A percentile compares a stretch with the other conserved stretches of the same genome.
phyloP scores from a whole-genome alignment of 2,888 invertebrate genomes.

The Scaptomyza parva region DNA sequence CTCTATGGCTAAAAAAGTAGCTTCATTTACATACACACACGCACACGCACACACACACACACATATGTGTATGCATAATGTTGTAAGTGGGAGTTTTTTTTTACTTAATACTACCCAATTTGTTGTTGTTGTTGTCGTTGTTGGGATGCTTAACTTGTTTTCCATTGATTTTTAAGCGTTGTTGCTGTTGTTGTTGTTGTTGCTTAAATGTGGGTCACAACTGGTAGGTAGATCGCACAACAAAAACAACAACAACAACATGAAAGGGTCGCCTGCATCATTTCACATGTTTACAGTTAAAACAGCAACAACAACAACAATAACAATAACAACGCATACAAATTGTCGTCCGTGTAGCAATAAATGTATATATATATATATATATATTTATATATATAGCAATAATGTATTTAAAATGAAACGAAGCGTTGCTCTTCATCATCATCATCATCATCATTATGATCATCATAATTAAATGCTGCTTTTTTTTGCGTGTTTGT shows the following conservation, averaged over 20 bases:
- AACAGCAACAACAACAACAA: constrained; percentile 31
- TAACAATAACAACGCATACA: constrained; percentile 32
- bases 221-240: constrained; percentile 55
- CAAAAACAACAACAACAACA: constrained; percentile 27
- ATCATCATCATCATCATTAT: constrained; percentile 18
- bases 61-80: constrained; percentile 64
- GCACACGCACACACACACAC: no score
- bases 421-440: constrained; percentile 53
- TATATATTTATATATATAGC: constrained; percentile 30
- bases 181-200: constrained; percentile 30
- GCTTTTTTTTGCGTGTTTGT: constrained; percentile 28
- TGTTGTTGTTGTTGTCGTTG: constrained; percentile 34
- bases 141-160: constrained; percentile 62
- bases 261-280: constrained; percentile 57
- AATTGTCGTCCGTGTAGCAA: constrained; percentile 61
- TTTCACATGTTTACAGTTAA: constrained; percentile 69
- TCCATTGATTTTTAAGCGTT: constrained; percentile 47
- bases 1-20: constrained; percentile 8
- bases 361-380: constrained; percentile 44
- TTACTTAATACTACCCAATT: constrained; percentile 48
- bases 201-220: constrained; percentile 72
- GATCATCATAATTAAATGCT: constrained; percentile 48
- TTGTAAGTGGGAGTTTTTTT: constrained; percentile 69
- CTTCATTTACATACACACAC: no score
- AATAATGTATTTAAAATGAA: constrained; percentile 49